Base-by-base conservation (phyloP, 1,140 invertebrate genomes). In the Spodoptera litura region DNA sequence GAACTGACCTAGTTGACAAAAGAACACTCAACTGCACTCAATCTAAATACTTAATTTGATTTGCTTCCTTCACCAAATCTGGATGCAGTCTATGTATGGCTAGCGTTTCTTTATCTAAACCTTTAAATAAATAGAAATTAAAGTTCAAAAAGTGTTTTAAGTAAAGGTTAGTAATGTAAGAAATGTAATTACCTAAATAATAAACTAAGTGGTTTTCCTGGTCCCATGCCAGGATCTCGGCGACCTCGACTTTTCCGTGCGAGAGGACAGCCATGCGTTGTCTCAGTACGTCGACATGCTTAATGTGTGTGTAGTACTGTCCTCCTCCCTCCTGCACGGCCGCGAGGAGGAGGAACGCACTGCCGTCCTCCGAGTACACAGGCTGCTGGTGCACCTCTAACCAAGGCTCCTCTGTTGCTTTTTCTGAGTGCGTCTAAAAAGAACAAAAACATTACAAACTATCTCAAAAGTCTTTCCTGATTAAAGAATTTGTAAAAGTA, bases 231-330 rank as follows among this genome's bases (percentile, higher is more conserved):
- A 98, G 95, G 85, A 99, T 98, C 78, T 93, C 89, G 66, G 91
- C 95, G 78, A 99, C 98, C 94, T 99, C 98, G 89, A 97, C 98
- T 80, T 96, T 96, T 5, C 98, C 98, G 87, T 98, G 97, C 27
- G 98, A 98, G 12, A 99, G 95, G 6, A 98, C 97, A 2, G 97
- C 96, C 88, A 97, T 98, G 84, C 97, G 96, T 89, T 97, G 97
- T 87, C 98, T 96, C n/a, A 96, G 96, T 52, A 97, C 96, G 53
- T 97, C 97, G 27, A 98, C 96, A 88, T 98, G 97, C 85, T 98
- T 98, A 87, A 99, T 98, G 94, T 99, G 98, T 38, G 97, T 98
- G 93, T 97, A 98, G 87, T 97, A 96, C 85, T 98, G 97, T 56
- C 96, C 96, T 6, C 96, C 96, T 10, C 97, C 97, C 87, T 99